Conservation (phyloP, 2,113 vertebrate genomes). For the Phodopus roborovskii region DNA sequence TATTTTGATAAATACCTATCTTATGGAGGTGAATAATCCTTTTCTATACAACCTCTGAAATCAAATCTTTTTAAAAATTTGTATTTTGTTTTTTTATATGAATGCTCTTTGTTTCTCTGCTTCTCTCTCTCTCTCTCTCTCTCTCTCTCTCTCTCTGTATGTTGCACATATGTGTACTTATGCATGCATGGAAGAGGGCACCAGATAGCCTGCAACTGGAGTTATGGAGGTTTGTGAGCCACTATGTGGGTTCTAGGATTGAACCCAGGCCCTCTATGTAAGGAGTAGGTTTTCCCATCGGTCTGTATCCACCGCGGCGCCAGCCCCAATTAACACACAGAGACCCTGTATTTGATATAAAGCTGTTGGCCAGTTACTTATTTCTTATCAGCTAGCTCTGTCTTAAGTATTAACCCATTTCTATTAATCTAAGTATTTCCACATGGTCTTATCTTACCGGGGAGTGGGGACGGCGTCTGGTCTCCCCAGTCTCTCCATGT, state of each 20-base stretch:
- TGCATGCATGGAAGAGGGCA: background rate
- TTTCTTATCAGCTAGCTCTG: too few species aligned
- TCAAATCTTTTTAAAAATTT: constrained; percentile 12
- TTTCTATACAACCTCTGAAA: background rate
- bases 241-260: background rate
- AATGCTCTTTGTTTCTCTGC: background rate
- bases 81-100: background rate
- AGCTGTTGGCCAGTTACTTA: too few species aligned
- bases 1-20: constrained; percentile 60
- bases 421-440: too few species aligned
- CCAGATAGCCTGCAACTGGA: background rate
- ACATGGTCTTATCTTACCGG: too few species aligned
- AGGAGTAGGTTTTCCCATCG: too few species aligned
- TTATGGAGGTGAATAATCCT: constrained; percentile 38
- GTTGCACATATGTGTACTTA: background rate
- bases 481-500: too few species aligned
- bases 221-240: background rate
- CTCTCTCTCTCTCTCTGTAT: background rate
- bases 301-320: too few species aligned
- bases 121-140: background rate
- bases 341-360: too few species aligned
- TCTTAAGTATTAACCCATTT: too few species aligned
- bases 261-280: background rate
- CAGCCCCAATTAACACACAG: too few species aligned
- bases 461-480: too few species aligned